These are phyloP conservation scores for Monopis laevigella DNA, from an alignment of 2,888 invertebrate genomes.

Conservation along the genomic window DNA sequence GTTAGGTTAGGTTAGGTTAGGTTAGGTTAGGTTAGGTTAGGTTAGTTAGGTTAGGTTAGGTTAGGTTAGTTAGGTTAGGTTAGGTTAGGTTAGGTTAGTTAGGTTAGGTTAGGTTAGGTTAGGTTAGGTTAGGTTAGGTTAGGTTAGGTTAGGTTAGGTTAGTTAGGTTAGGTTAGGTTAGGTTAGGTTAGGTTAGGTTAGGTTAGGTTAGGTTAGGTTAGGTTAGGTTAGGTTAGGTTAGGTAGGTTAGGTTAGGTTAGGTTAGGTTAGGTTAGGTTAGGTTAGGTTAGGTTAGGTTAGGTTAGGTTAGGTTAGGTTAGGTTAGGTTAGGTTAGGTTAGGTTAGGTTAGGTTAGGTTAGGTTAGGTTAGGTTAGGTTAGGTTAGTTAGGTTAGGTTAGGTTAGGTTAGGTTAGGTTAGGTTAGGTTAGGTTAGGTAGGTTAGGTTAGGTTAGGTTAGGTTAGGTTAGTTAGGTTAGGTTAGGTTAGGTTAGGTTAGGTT, in stretches of 20 bases:
- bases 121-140: slow-evolving; percentile 15
- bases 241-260: slow-evolving; percentile 16
- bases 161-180: slow-evolving; percentile 14
- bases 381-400: slow-evolving; percentile 11
- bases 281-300: slow-evolving; percentile 10
- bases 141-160: slow-evolving; percentile 14
- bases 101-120: slow-evolving; percentile 15
- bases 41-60: slow-evolving; percentile 11
- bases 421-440: slow-evolving; percentile 14
- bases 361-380: slow-evolving; percentile 16
- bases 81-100: slow-evolving; percentile 14
- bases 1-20: slow-evolving; percentile 13
- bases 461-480: slow-evolving; percentile 17
- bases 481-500: slow-evolving; percentile 17
- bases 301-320: slow-evolving; percentile 8
- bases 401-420: slow-evolving; percentile 14
- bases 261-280: slow-evolving; percentile 11
- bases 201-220: slow-evolving; percentile 1
- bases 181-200: slow-evolving; percentile 14
- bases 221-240: slow-evolving; percentile 13
- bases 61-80: slow-evolving; percentile 13
- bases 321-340: slow-evolving; percentile 4
- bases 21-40: slow-evolving; percentile 9
- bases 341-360: slow-evolving; percentile 16
- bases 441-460: slow-evolving; percentile 19